Conservation (phyloP, 2,797 vertebrate genomes). For the Phalloptychus januarius region DNA sequence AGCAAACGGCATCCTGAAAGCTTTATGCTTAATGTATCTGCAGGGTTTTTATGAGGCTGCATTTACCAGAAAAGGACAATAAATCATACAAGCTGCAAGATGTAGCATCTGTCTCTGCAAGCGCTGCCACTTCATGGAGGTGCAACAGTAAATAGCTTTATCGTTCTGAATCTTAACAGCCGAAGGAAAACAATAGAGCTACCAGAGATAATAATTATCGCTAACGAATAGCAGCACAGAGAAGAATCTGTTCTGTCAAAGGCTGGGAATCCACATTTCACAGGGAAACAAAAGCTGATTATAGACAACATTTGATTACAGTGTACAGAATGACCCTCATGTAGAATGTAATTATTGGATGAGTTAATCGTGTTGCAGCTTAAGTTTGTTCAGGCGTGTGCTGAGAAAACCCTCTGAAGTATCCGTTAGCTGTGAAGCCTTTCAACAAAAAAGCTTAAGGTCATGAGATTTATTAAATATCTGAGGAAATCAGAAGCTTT, state of each 20-base stretch:
- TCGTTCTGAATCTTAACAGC: background rate
- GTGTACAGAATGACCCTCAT: constrained; percentile 8
- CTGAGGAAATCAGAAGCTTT: constrained; percentile 15
- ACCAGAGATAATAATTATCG: constrained; percentile 28
- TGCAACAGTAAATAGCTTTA: background rate
- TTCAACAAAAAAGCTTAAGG: constrained; percentile 19
- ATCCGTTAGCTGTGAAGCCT: constrained; percentile 5
- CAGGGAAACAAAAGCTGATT: constrained; percentile 27
- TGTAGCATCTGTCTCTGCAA: background rate
- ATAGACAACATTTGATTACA: constrained; percentile 40
- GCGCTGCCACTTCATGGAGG: background rate
- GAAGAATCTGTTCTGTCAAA: constrained; percentile 21
- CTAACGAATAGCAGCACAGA: constrained; percentile 5
- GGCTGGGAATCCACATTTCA: constrained; percentile 29
- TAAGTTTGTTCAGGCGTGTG: constrained; percentile 36
- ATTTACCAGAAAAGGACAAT: constrained; percentile 1
- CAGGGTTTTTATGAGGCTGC: background rate
- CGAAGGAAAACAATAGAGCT: background rate
- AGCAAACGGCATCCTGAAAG: no score
- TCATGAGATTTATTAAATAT: constrained; percentile 32
- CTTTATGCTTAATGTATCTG: background rate
- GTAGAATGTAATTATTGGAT: constrained; percentile 41
- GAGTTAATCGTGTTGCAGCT: constrained; percentile 47
- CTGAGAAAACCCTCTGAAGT: constrained; percentile 13
- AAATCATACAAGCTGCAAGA: background rate